phyloP scores from a whole-genome alignment of 2,113 vertebrate genomes.

The Heteronetta atricapilla region DNA sequence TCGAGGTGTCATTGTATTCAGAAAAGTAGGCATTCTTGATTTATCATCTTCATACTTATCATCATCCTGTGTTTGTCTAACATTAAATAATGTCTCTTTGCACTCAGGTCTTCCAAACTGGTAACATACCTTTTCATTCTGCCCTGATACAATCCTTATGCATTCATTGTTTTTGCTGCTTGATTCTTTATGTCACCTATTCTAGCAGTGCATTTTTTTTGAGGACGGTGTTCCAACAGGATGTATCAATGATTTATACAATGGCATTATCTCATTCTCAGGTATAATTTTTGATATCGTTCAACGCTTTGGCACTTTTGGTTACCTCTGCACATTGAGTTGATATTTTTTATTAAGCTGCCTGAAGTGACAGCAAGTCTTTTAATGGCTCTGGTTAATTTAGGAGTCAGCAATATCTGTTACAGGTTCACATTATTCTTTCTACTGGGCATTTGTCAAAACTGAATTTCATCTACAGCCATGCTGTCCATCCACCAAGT shows the following conservation, averaged over 20 bases:
- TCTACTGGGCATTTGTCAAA: not conserved
- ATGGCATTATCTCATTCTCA: not conserved
- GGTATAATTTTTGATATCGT: not conserved
- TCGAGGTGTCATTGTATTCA: not conserved
- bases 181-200: not conserved
- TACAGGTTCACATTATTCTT: not conserved
- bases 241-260: not conserved
- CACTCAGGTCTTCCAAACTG: not conserved
- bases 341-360: constrained; percentile 4
- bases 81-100: not conserved
- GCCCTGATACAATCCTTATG: not conserved
- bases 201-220: not conserved
- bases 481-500: not conserved
- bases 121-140: not conserved
- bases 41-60: not conserved
- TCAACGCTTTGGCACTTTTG: constrained; percentile 12
- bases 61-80: not conserved
- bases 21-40: not conserved
- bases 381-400: not conserved
- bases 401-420: not conserved
- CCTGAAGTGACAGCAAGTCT: not conserved
- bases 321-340: not conserved
- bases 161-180: not conserved
- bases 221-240: not conserved
- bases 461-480: not conserved